A percentile compares a stretch with the other conserved stretches of the same genome.
These are phyloP conservation scores for Osmerus mordax DNA, from an alignment of 2,113 vertebrate species.

Conservation along the genomic window DNA sequence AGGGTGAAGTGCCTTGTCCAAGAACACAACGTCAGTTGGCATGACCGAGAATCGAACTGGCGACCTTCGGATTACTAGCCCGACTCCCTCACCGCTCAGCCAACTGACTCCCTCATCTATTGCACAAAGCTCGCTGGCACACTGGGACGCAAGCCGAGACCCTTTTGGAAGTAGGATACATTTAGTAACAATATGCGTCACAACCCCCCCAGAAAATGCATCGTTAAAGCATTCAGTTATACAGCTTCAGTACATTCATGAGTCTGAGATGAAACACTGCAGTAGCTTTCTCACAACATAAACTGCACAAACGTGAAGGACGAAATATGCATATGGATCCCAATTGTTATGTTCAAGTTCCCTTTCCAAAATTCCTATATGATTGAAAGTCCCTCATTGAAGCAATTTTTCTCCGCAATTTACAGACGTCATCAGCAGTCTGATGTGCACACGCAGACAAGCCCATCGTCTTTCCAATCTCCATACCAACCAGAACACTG, in stretches of 20 bases:
- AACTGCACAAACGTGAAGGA: no score
- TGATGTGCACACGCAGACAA: constrained; percentile 39
- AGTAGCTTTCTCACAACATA: no score
- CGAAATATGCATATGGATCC: no score
- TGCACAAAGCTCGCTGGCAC: constrained; percentile 53
- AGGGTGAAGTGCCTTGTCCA: no score
- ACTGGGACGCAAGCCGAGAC: constrained; percentile 17
- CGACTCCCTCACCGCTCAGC: no score
- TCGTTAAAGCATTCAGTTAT: constrained; percentile 7
- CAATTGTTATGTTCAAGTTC: no score
- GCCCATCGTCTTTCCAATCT: constrained; percentile 27
- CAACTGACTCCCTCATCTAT: no score
- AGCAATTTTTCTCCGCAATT: constrained; percentile 15
- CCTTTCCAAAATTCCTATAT: no score
- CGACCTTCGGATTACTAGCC: no score
- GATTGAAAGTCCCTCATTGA: background rate
- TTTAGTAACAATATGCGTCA: background rate
- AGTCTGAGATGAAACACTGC: no score
- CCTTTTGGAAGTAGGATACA: background rate
- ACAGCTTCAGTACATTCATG: background rate
- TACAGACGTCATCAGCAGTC: background rate
- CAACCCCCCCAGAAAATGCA: constrained; percentile 19
- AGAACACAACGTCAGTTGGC: no score
- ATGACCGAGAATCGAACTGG: no score
- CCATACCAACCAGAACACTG: constrained; percentile 34